Percentiles rank a stretch among this genome's conserved stretches.
Conservation (phyloP, 2,888 invertebrate genomes). For the Nemurella pictetii region DNA sequence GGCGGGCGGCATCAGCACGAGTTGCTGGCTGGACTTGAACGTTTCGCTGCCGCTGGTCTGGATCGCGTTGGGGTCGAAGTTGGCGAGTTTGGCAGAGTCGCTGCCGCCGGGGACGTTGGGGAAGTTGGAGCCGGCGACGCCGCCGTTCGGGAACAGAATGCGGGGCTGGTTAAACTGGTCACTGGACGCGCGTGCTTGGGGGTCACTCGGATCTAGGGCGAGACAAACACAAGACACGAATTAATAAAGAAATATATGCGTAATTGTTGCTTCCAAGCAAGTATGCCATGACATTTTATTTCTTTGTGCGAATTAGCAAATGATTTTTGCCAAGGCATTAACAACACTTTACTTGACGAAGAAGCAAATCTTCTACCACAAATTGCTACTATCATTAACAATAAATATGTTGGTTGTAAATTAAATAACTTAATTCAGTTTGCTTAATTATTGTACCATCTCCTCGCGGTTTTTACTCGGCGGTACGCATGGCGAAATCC, state of each 20-base stretch:
- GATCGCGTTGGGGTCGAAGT: background rate
- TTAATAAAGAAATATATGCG: background rate
- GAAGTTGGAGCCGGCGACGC: too few species aligned
- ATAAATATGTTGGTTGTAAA: too few species aligned
- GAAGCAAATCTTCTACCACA: too few species aligned
- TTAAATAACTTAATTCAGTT: too few species aligned
- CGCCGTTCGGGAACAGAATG: background rate
- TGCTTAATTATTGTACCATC: too few species aligned
- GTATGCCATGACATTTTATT: too few species aligned
- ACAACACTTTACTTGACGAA: too few species aligned
- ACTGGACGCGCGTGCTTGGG: background rate
- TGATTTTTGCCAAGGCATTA: too few species aligned
- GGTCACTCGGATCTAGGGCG: background rate
- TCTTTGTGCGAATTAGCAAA: too few species aligned
- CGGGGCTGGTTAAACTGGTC: background rate
- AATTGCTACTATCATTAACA: too few species aligned
- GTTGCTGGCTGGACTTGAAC: conserved; percentile 47
- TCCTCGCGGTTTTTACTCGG: too few species aligned
- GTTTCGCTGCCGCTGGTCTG: conserved; percentile 5
- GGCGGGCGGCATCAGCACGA: conserved; percentile 46
- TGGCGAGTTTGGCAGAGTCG: background rate
- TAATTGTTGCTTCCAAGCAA: background rate
- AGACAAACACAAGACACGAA: background rate
- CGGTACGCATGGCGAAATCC: too few species aligned
- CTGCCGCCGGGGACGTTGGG: background rate